Evolutionary conservation across 2,888 invertebrate species (phyloP), one percentile per base, ranked within the genome.

Genomic region (Cartodere bifasciata): DNA sequence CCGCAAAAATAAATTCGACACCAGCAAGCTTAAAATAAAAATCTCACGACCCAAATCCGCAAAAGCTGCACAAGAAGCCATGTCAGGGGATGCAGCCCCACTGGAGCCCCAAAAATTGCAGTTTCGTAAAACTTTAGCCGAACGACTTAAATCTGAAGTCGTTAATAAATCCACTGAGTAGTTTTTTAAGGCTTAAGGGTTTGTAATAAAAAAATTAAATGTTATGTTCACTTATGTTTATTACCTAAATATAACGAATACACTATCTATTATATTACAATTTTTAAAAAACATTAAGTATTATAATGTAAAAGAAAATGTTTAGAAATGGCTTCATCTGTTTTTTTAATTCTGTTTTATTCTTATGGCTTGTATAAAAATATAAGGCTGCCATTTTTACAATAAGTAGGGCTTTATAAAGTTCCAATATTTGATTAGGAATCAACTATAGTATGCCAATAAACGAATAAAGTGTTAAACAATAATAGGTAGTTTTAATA

Each of bases 61-160:
- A 0, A 70, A 72, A 39, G 76, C 73, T 9, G 86, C 86, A 0
- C 70, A 76, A 34, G 72, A 73, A 4, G 72, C 75, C 0, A 55
- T 84, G 30, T 65, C 70, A 5, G 56, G 55, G 4, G 45, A 46
- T 32, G 69, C 68, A 2, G 57, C 62, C 2, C 39, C 38, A 28
- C 46, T 55, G n/a, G 63, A 59, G 33, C 53, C 62, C 1, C 68
- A 70, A 42, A 75, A 83, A 11, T 63, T 91, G 52, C 82, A 84
- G 45, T 70, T 90, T 37, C 70, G 91, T 13, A 72, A 78, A 47
- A 84, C 87, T 0, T 69, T 92, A 31, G 90, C 90, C 3, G 79
- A 81, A 40, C 73, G 84, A 46, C 67, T 92, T 29, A 83, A 84
- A 57, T 70, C 78, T 27, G 91, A 92, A 65, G 86, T 92, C 4